These are phyloP conservation scores for Aricia artaxerxes DNA, from an alignment of 2,888 invertebrate species.

Conservation along the genomic window DNA sequence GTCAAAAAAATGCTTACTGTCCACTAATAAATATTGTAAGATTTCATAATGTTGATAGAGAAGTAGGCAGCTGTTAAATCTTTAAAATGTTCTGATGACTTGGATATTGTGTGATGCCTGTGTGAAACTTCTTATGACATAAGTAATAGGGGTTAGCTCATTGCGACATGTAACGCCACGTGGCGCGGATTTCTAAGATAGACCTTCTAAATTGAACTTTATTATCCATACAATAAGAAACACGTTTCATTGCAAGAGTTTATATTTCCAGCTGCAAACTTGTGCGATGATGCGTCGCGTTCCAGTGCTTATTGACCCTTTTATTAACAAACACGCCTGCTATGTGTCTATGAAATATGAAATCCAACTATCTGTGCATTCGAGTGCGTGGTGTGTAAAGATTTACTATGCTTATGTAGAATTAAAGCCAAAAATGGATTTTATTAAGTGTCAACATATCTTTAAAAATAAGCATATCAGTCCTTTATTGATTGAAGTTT, in stretches of 20 bases:
- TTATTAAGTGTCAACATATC: slow-evolving; percentile 18
- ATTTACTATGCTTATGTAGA: background rate
- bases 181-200: background rate
- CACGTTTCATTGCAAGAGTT: background rate
- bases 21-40: slow-evolving; percentile 1
- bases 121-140: background rate
- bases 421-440: slow-evolving; percentile 1
- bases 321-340: background rate
- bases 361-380: slow-evolving; percentile 6
- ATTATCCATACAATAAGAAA: background rate
- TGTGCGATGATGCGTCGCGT: background rate
- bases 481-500: background rate
- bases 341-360: background rate
- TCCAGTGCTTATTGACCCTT: background rate
- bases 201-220: background rate
- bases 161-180: background rate
- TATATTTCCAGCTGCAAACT: background rate
- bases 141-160: background rate
- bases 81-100: background rate
- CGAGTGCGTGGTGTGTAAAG: background rate
- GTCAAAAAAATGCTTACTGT: background rate
- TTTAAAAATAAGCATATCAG: slow-evolving; percentile 18
- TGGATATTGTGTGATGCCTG: background rate
- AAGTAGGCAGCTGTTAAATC: background rate
- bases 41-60: background rate